Evolutionary conservation across 1,140 invertebrate genomes (phyloP), one percentile per base, ranked within the genome.

Genomic region (Anastatus disparis): DNA sequence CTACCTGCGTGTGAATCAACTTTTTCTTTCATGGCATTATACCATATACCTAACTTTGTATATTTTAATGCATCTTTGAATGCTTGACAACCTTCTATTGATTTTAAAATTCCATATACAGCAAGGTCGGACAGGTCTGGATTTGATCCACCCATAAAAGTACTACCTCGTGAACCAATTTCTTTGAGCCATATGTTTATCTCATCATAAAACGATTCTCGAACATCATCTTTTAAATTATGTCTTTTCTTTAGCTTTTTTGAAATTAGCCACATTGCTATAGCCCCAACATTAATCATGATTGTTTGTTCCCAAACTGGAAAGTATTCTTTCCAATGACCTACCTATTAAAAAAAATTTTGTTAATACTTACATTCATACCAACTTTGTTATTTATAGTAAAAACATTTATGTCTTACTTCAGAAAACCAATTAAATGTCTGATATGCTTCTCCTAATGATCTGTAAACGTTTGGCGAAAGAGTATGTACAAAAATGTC

Each of bases 391-490:
- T n/a, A n/a, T n/a, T n/a, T n/a, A n/a, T n/a, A n/a, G 40, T 68
- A 38, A 38, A 42, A 46, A 40, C 24, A 48, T 31, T 17, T 56
- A 50, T 26, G 9, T 42, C 75, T 82, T 77, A 90, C 90, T 75
- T 94, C 82, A 12, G 95, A 94, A 85, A 98, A 98, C 92, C 95
- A 96, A 71, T 92, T 90, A 81, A 99, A 98, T 0, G 96, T 93
- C 82, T 96, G 90, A 20, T 96, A 82, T 0, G 97, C 89, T 88
- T 99, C 98, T 4, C 84, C 81, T 4, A 88, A 82, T 0, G 94
- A 96, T 66, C 96, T 89, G 79, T 99, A 99, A 56, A 99, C 95
- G 87, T 99, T 99, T 12, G 98, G 98, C 3, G 97, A 99, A 46
- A 99, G 87, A 0, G 92, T 91, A 81, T 99, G 97, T 1, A 99